These are phyloP conservation scores for Nipponia nippon DNA, from an alignment of 2,113 vertebrate genomes.

Conservation along the genomic window DNA sequence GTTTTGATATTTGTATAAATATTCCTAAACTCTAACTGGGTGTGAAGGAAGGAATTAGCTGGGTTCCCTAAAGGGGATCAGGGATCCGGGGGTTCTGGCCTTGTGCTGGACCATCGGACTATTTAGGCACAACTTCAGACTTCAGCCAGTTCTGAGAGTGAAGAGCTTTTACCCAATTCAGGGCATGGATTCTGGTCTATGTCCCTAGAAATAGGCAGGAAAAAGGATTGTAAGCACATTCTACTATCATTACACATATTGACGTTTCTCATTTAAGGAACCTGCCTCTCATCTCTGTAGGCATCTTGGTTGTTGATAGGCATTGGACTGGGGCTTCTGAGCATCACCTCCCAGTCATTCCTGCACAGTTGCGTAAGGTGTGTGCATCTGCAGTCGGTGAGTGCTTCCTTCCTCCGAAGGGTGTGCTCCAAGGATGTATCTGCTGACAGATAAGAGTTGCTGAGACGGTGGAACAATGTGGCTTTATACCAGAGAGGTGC, in stretches of 20 bases:
- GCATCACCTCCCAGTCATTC: background rate
- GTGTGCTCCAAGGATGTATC: background rate
- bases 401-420: background rate
- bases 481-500: background rate
- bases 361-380: background rate
- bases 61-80: background rate
- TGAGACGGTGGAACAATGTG: background rate
- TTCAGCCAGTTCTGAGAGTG: background rate
- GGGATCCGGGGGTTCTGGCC: background rate
- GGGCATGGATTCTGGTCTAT: background rate
- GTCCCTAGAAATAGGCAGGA: background rate
- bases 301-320: background rate
- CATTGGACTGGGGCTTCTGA: background rate
- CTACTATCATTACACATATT: background rate
- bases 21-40: background rate
- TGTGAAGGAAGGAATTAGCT: background rate
- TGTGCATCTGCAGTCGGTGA: background rate
- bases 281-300: background rate
- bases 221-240: background rate
- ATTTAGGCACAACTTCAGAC: background rate
- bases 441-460: background rate
- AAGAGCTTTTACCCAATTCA: background rate
- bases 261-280: background rate
- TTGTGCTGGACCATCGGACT: background rate
- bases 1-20: background rate